A percentile compares a stretch with the other conserved stretches of the same genome.
phyloP scores from a whole-genome alignment of 2,888 invertebrate species.

The Polylopha cassiicola region DNA sequence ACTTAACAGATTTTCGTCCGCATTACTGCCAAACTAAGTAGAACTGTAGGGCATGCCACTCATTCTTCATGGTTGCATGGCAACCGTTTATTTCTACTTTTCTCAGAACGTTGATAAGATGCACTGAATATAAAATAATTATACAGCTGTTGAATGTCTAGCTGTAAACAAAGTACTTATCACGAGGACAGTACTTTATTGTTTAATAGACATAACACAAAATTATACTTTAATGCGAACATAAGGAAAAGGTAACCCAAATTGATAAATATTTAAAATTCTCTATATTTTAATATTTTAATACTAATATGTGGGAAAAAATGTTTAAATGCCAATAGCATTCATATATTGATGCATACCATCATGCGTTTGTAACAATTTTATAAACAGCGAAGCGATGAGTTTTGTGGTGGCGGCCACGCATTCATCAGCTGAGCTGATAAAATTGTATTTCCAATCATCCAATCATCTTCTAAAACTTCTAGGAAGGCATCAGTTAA shows the following conservation, averaged over 20 bases:
- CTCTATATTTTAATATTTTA: conserved; percentile 5
- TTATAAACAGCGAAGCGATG: conserved; percentile 37
- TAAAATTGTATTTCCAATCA: conserved; percentile 41
- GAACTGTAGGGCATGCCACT: conserved; percentile 18
- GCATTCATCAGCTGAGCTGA: conserved; percentile 39
- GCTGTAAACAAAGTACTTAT: no score
- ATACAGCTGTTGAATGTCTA: no score
- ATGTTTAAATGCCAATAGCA: conserved; percentile 1
- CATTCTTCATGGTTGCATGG: conserved; percentile 15
- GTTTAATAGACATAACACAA: not conserved
- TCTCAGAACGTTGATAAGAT: conserved; percentile 3
- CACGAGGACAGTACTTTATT: conserved; percentile 5
- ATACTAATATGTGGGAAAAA: not conserved
- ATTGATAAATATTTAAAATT: not conserved
- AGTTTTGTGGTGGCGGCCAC: conserved; percentile 71
- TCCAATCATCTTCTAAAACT: conserved; percentile 17
- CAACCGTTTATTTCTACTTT: conserved; percentile 8
- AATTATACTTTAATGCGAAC: no score
- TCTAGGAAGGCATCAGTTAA: no score
- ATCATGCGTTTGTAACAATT: conserved; percentile 23
- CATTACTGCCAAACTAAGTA: conserved; percentile 17
- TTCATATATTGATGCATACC: not conserved
- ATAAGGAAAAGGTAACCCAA: not conserved
- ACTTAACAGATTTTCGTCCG: conserved; percentile 21
- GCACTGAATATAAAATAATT: no score